Base-by-base conservation (phyloP, 1,140 invertebrate species). In the Monochamus saltuarius region DNA sequence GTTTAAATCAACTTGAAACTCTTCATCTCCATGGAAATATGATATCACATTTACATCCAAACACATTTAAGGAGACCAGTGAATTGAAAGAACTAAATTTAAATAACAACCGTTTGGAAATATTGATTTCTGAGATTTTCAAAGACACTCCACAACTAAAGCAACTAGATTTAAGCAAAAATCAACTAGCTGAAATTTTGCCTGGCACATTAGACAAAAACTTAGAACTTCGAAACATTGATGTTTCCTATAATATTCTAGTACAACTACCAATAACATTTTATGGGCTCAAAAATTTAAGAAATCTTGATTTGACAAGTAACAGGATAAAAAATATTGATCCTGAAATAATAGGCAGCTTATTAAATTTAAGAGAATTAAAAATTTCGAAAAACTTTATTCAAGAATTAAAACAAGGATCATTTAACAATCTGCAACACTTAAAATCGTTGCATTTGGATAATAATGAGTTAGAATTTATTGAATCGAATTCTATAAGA, bases 21-120 rank as follows among this genome's bases (percentile, higher is more conserved):
- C 71, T 95, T n/a, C 88, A 91, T 68, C 69, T 93, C 1, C 83
- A 83, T 52, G 84, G 87, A n/a, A 95, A 95, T 75, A 81, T 87
- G 69, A 76, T 95, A 14, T 77, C 84, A 2, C 79, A 79, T 1
- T 71, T 94, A 16, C 83, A 89, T 62, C 82, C 85, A 16, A 82
- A 86, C 51, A 82, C 87, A 17, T 83, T 94, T 2, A 78, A 79
- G 50, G 82, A 87, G 0, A 76, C 91, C 8, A 70, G 77, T 1
- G 79, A 83, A 34, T 70, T 94, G 0, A 81, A 84, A 55, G 84
- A 88, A 61, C 72, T 94, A 7, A 88, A 88, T 75, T 71, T 94
- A 8, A 82, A 86, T 37, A 86, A 89, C 17, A 95, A 94, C 74
- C 82, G 86, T 53, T 76, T 95, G 50, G 87, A 90, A 62, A 77